These are phyloP conservation scores for Cnemophilus loriae DNA, from an alignment of 2,113 vertebrate genomes.

Conservation along the genomic window DNA sequence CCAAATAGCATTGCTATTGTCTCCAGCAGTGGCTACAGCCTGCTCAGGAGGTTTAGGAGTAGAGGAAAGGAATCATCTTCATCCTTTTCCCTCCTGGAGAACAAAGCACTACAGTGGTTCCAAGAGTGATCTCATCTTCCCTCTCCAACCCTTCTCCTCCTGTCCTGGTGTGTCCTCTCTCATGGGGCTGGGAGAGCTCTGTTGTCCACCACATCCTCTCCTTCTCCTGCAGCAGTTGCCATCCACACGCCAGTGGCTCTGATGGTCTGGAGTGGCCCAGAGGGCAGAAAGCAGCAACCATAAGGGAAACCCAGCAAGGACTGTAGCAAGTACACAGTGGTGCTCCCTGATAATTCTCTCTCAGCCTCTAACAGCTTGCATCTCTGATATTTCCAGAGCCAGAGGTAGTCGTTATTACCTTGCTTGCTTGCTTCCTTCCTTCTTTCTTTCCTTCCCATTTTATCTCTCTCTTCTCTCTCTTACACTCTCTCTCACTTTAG, in stretches of 20 bases:
- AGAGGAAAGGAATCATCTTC: not conserved
- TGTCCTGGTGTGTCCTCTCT: not conserved
- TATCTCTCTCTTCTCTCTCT: not conserved
- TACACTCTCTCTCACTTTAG: not conserved
- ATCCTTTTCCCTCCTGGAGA: not conserved
- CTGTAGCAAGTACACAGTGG: not conserved
- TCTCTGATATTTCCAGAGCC: not conserved
- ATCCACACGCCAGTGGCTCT: not conserved
- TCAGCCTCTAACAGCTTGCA: not conserved
- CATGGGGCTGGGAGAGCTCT: not conserved
- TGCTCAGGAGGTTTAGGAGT: not conserved
- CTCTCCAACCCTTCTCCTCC: not conserved
- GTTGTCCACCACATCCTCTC: rapidly evolving
- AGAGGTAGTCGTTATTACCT: not conserved
- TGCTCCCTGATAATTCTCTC: not conserved
- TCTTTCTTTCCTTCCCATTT: not conserved
- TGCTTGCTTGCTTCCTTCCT: not conserved
- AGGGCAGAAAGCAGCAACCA: not conserved
- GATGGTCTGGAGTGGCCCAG: too few relatives aligned
- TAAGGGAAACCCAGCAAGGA: not conserved
- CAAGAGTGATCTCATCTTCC: not conserved
- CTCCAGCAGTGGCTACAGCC: not conserved
- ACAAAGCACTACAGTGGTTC: not conserved
- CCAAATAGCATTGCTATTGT: not conserved
- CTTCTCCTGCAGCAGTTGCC: not conserved